Conservation (phyloP, 2,888 invertebrate species). For the Monopis laevigella region DNA sequence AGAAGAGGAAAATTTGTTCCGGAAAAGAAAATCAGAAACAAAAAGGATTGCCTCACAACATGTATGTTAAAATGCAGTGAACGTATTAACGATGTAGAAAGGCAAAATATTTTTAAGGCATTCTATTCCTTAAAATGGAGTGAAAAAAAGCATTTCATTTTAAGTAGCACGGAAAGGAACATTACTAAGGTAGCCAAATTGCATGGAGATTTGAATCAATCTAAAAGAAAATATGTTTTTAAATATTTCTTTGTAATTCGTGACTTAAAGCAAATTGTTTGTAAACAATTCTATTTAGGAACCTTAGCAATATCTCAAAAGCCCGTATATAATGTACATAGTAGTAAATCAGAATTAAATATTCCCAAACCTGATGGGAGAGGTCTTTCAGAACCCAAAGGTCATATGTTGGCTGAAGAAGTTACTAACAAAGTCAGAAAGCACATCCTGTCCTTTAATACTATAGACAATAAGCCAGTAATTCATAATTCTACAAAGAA, state of each 20-base stretch:
- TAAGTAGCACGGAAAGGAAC: constrained; percentile 49
- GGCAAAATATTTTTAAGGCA: constrained; percentile 51
- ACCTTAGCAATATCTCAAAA: constrained; percentile 56
- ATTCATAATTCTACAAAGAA: constrained; percentile 45
- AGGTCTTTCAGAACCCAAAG: constrained; percentile 42
- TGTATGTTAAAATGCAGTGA: constrained; percentile 54
- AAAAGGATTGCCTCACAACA: constrained; percentile 47
- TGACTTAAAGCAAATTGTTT: constrained; percentile 41
- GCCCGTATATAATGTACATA: constrained; percentile 55
- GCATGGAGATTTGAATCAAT: too few relatives aligned
- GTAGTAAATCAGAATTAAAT: constrained; percentile 49
- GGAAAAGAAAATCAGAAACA: constrained; percentile 38
- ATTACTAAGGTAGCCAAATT: too few relatives aligned
- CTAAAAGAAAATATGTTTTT: constrained; percentile 43
- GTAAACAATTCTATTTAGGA: constrained; percentile 56
- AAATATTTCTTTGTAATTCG: constrained; percentile 51
- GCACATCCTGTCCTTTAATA: constrained; percentile 43
- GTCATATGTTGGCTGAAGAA: constrained; percentile 40
- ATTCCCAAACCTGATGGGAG: constrained; percentile 54
- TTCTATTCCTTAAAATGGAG: constrained; percentile 50
- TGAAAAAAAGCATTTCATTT: constrained; percentile 52
- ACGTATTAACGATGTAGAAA: constrained; percentile 39
- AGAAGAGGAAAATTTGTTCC: constrained; percentile 51
- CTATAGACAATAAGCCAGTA: constrained; percentile 40
- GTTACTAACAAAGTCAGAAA: constrained; percentile 44